Evolutionary conservation across 2,888 invertebrate genomes (phyloP).

Genomic region (Pegoplata infirma): DNA sequence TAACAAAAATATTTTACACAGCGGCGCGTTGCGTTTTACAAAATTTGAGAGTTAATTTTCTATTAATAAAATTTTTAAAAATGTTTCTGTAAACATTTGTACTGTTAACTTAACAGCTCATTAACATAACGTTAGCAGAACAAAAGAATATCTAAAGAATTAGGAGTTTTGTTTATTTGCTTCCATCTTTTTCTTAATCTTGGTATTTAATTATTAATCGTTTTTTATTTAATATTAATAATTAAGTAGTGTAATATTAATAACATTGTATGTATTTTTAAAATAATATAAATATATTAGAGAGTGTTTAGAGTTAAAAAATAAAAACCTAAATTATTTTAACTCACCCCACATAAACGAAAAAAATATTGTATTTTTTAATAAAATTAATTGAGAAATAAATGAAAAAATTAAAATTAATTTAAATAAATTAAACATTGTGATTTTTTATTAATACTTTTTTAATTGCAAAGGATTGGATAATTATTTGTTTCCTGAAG

Average conservation of each 20-base stretch:
- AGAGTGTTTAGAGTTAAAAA: conserved; percentile 25
- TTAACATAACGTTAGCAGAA: too few species aligned
- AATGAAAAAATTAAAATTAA: conserved; percentile 37
- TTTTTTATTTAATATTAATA: conserved; percentile 28
- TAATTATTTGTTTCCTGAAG: conserved; percentile 70
- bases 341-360: conserved; percentile 18
- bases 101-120: too few species aligned
- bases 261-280: conserved; percentile 51
- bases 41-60: too few species aligned
- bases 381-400: conserved; percentile 41
- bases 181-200: too few species aligned
- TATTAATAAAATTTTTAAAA: too few species aligned
- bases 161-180: too few species aligned
- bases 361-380: conserved; percentile 37
- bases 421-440: conserved; percentile 34
- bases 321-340: conserved; percentile 20
- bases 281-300: conserved; percentile 9
- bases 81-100: too few species aligned
- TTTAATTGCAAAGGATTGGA: not conserved
- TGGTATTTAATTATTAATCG: too few species aligned
- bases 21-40: too few species aligned
- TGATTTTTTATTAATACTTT: conserved; percentile 43
- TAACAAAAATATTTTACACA: too few species aligned
- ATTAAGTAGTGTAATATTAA: conserved; percentile 42
- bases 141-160: too few species aligned